Base-by-base conservation (phyloP, 2,888 invertebrate genomes). In the Lysandra bellargus region DNA sequence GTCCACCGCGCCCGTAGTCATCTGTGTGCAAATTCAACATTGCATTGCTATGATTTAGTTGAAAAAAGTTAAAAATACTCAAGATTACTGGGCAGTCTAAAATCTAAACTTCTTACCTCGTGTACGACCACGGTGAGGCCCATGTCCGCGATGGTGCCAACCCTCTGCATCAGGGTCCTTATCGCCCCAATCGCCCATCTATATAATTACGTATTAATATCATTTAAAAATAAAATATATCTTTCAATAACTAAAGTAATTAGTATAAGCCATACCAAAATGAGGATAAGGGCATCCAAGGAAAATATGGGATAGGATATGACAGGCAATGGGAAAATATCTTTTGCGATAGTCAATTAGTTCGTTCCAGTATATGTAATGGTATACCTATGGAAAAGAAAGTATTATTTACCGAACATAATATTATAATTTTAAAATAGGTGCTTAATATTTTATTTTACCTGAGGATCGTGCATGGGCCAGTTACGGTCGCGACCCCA, bases 161-260 rank as follows among this genome's bases (percentile, higher is more conserved):
- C 91, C 88, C 82, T 95, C 95, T 82, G 92, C 88, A 60, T 95
- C 94, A 40, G 89, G 87, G 73, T 94, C 95, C 86, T 95, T 94
- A 82, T 95, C 95, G 90, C 89, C 91, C 95, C 95, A 95, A 85
- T 95, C 95, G 86, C 88, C 89, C 90, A 94, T 94, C 95, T 95
- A 84, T 81, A 82, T 33, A 30, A 69, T 12, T 14, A 12, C 4
- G 2, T 17, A 57, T 57, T 57, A 69, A 33, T 37, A 30, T 12
- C 2, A 14, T 17, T 33, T 33, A 23, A 69, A 69, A 5, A 37
- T 69, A 69, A 37, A 69, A 57, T 40, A 78, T 80, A 49, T 78
- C 37, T 33, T 69, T 74, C 79, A 78, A 81, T 49, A 74, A 64
- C 64, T 33, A 78, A 73, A 49, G 79, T 40, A 49, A 44, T 49